Evolutionary conservation across 2,797 vertebrate genomes (phyloP).

Genomic region (Danio kyathit): DNA sequence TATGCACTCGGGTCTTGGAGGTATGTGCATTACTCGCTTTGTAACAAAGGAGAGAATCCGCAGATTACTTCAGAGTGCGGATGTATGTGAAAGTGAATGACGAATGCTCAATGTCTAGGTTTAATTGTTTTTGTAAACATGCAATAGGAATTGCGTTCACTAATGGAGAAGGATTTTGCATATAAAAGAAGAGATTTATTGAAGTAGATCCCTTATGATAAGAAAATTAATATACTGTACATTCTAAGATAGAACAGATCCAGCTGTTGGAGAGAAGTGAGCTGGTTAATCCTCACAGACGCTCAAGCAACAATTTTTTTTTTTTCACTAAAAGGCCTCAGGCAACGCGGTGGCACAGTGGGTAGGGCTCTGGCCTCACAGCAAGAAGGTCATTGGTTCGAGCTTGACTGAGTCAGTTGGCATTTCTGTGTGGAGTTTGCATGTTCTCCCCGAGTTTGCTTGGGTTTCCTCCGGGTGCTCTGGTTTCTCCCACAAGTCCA

Average conservation of each 20-base stretch:
- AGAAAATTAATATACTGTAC: conserved; percentile 13
- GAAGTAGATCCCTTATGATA: conserved; percentile 11
- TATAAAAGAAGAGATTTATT: conserved; percentile 19
- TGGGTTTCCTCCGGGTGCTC: no score
- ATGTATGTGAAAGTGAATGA: conserved; percentile 24
- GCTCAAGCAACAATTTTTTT: neutral
- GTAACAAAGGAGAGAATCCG: conserved; percentile 23
- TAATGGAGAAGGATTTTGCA: neutral
- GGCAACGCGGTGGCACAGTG: no score
- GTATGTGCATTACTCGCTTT: conserved; percentile 32
- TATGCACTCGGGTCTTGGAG: conserved; percentile 46
- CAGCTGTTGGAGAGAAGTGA: conserved; percentile 47
- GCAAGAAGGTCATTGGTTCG: no score
- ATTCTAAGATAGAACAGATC: conserved; percentile 20
- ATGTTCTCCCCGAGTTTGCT: no score
- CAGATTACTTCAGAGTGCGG: conserved; percentile 25
- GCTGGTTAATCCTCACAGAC: neutral
- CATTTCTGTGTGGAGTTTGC: no score
- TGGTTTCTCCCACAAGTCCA: no score
- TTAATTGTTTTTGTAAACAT: conserved; percentile 5
- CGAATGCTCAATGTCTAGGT: neutral
- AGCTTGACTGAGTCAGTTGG: no score
- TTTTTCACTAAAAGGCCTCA: neutral
- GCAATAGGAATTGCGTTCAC: neutral
- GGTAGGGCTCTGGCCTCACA: no score